Evolutionary conservation across 2,888 invertebrate species (phyloP).

Genomic region (Arge pagana): DNA sequence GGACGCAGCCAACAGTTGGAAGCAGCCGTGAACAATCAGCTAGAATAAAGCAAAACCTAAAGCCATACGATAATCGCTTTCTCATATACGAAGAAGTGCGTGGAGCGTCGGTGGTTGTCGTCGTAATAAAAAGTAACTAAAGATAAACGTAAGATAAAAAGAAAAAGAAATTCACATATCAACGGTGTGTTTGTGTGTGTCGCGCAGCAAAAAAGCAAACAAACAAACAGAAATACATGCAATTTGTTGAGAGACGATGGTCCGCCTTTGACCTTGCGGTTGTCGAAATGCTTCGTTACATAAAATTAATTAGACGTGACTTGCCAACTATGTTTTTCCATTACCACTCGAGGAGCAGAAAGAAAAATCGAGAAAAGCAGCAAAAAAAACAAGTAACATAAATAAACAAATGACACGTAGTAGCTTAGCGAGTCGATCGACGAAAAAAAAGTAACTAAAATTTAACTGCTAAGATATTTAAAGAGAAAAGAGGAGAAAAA

Average conservation of each 20-base stretch:
- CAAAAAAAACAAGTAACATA: constrained; percentile 29
- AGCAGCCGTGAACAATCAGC: constrained; percentile 10
- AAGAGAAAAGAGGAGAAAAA: not conserved
- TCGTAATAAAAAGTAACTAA: no score
- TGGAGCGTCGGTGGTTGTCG: not conserved
- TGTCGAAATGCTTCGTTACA: constrained; percentile 56
- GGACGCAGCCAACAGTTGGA: constrained; percentile 18
- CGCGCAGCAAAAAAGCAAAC: not conserved
- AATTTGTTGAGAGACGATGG: no score
- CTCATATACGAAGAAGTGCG: not conserved
- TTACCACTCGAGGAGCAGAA: constrained; percentile 46
- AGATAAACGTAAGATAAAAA: not conserved
- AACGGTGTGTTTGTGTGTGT: constrained; percentile 8
- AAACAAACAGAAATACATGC: not conserved
- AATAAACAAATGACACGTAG: not conserved
- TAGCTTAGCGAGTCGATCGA: constrained; percentile 7
- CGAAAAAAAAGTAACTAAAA: not conserved
- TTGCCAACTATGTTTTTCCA: constrained; percentile 58
- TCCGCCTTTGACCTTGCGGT: no score
- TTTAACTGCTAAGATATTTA: constrained; percentile 5
- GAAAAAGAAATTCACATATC: constrained; percentile 15
- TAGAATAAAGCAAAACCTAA: not conserved
- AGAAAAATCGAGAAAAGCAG: constrained; percentile 41
- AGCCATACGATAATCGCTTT: not conserved
- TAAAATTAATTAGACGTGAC: constrained; percentile 54